A percentile compares a stretch with the other conserved stretches of the same genome.
Conservation (phyloP, 2,113 vertebrate genomes). For the Pardalotus punctatus region DNA sequence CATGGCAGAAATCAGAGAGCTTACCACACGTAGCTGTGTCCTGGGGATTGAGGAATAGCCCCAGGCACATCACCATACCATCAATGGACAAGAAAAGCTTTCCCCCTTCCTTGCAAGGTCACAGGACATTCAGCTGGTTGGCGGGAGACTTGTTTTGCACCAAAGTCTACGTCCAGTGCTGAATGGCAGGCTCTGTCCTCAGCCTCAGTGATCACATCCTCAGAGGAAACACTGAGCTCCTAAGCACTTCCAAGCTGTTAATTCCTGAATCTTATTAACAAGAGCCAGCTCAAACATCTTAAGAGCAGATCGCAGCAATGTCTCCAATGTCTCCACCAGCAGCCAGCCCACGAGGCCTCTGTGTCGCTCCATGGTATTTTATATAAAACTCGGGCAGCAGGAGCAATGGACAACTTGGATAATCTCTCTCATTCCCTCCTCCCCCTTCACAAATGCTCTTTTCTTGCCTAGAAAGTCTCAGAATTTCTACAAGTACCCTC, state of each 20-base stretch:
- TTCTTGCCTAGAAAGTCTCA: not conserved
- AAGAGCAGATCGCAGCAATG: not conserved
- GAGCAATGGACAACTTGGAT: not conserved
- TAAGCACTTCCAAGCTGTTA: constrained; percentile 31
- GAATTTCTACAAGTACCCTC: not conserved
- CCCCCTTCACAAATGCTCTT: not conserved
- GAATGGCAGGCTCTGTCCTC: constrained; percentile 4
- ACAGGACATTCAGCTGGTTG: not conserved
- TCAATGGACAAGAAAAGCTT: not conserved
- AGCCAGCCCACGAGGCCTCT: not conserved
- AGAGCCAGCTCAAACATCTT: not conserved
- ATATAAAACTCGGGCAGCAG: not conserved
- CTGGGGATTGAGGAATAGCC: not conserved
- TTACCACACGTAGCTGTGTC: not conserved
- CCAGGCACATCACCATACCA: not conserved
- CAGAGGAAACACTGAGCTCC: not conserved
- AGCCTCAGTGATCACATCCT: not conserved
- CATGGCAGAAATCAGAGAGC: not conserved
- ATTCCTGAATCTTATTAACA: constrained; percentile 36
- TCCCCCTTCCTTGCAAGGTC: not conserved
- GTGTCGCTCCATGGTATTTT: not conserved
- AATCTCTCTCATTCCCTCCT: not conserved
- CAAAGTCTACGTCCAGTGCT: not conserved
- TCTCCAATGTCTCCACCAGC: not conserved
- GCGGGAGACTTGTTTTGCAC: not conserved